Base-by-base conservation (phyloP, 1,140 invertebrate genomes). In the Drosophila seguyi region DNA sequence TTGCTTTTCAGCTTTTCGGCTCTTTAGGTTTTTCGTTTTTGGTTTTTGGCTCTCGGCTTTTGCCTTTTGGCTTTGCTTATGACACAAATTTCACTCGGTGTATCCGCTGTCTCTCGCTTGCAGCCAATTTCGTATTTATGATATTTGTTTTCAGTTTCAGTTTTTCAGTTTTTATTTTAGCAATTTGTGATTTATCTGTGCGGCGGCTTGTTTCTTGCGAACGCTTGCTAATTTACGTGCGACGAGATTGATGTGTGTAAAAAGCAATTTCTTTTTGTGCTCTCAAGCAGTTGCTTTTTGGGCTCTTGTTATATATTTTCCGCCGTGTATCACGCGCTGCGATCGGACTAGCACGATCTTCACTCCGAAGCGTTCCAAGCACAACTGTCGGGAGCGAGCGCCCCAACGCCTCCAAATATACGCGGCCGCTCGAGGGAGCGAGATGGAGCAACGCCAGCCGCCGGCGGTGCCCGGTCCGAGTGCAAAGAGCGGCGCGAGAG, bases 331-430 rank as follows among this genome's bases (percentile, higher is more conserved):
- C 34, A 41, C 78, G 81, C 82, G 79, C 82, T 57, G 50, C 83
- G 75, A 79, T 79, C 80, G 58, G 34, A 56, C 69, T 63, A 80
- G 79, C 83, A 86, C 85, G 90, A 90, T 87, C 90, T 91, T 81
- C 78, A 92, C 90, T 88, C 72, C 80, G 78, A 80, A 90, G 86
- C 90, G 90, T 92, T 91, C 83, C 81, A 92, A 90, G 90, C 90
- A 92, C 90, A 91, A 92, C 90, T 87, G 84, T 80, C 68, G 81
- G 75, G 77, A 67, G 74, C 55, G 78, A n/a, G 48, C 45, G 50
- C 74, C 84, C 53, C 73, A 68, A 36, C 85, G 81, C 72, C 72
- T 73, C 69, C 81, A 87, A 88, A 80, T 88, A 88, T 83, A 76
- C 61, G 76, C 81, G 63, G 56, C 25, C 38, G 67, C 42, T 44